Evolutionary conservation across 2,113 vertebrate species (phyloP), one percentile per base, ranked within the genome.

Genomic region (Baryphthengus martii): DNA sequence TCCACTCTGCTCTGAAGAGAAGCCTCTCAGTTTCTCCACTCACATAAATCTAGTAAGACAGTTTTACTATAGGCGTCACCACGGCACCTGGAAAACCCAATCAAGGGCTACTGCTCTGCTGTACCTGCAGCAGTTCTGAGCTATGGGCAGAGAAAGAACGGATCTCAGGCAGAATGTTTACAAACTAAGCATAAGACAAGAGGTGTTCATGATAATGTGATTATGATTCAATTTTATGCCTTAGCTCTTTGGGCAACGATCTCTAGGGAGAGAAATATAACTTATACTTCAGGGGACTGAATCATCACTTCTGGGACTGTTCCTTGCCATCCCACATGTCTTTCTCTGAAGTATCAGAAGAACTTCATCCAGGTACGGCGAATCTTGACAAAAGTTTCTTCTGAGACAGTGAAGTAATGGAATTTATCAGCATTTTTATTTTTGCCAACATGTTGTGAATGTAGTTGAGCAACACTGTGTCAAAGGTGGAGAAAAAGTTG

Each of bases 401-500:
- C 56, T 23, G 31, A 78, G 39, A 67, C 26, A 75, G 42, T 6
- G 39, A 71, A 95, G 39, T 50, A 86, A 80, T 7, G 3, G 55
- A 84, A 89, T 67, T 63, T 71, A 93, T 49, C 58, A 81, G 59
- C 61, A 87, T n/a, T n/a, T n/a, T n/a, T n/a, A n/a, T 74, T 89
- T 88, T 72, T 89, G 76, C 80, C 89, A 95, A 84, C 67, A 58
- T 28, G 25, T 55, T 77, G 84, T 14, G 26, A 96, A 74, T 6
- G 28, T 13, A 56, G 47, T 95, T 97, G 95, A 84, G 95, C 56
- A 95, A 95, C 61, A 95, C 76, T 92, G 65, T 92, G 95, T 75
- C 91, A 97, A 90, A 96, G 86, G 94, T 56, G 42, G 35, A 83
- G 68, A 91, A 77, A 94, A 92, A 96, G 65, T 89, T 35, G 83